Conservation (phyloP, 2,888 invertebrate genomes). For the Helicoverpa assulta region DNA sequence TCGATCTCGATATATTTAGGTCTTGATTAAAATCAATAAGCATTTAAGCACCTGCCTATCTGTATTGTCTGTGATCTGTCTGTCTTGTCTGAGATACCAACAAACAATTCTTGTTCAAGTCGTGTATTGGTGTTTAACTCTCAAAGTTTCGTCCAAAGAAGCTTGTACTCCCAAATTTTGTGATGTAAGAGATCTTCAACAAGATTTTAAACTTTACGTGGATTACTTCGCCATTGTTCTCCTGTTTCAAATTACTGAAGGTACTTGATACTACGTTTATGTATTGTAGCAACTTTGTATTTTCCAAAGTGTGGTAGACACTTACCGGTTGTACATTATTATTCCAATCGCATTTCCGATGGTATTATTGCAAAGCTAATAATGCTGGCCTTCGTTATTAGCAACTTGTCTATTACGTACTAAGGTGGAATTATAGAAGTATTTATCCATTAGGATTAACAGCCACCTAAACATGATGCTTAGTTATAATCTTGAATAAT, state of each 20-base stretch:
- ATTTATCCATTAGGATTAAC: conserved; percentile 10
- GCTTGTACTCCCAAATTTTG: conserved; percentile 18
- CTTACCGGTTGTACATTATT: conserved; percentile 39
- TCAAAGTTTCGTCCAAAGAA: conserved; percentile 25
- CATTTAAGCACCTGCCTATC: not conserved
- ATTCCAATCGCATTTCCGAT: conserved; percentile 44
- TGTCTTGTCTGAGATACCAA: conserved; percentile 1
- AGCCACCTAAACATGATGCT: not conserved
- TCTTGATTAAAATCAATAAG: not conserved
- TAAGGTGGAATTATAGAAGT: not conserved
- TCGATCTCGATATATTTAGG: not conserved
- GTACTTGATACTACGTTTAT: conserved; percentile 4
- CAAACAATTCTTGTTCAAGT: conserved; percentile 24
- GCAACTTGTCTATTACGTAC: conserved; percentile 1
- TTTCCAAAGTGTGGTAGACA: conserved; percentile 9
- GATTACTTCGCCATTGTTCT: conserved; percentile 18
- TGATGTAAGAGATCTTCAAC: conserved; percentile 30
- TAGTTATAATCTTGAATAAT: conserved; percentile 12
- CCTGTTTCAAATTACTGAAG: conserved; percentile 9
- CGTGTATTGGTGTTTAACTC: conserved; percentile 18
- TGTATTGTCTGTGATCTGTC: not conserved
- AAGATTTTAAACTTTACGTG: conserved; percentile 21
- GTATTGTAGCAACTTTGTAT: conserved; percentile 13
- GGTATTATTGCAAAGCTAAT: conserved; percentile 34
- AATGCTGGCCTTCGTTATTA: conserved; percentile 15